phyloP scores from a whole-genome alignment of 2,797 vertebrate species.

The Pachyuromys duprasi region DNA sequence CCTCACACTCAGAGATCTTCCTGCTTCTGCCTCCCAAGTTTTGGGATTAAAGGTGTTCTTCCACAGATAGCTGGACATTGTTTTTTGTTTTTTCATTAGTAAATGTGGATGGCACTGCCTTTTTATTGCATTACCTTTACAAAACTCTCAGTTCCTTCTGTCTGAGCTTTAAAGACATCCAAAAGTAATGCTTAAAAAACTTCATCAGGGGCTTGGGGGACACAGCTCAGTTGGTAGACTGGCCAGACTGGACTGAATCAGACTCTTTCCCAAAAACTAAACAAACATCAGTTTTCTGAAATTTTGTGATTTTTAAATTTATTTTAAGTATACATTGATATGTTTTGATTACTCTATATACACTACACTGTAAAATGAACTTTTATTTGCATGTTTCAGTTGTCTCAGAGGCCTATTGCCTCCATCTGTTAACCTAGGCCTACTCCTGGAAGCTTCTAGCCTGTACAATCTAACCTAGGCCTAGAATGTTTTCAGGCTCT shows the following conservation, averaged over 20 bases:
- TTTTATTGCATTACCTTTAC: background rate
- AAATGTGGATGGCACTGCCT: background rate
- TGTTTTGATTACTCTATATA: background rate
- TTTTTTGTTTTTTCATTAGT: background rate
- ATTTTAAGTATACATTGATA: background rate
- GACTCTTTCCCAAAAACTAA: background rate
- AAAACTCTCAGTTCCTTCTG: background rate
- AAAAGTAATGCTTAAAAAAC: background rate
- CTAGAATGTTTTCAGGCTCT: too few species aligned
- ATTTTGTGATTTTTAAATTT: conserved; percentile 19
- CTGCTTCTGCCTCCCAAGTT: background rate
- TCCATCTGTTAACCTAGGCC: too few species aligned
- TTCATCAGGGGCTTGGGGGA: background rate
- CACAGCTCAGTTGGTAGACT: background rate
- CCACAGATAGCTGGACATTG: background rate
- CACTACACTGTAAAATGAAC: too few species aligned
- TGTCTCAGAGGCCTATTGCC: too few species aligned
- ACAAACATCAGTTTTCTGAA: background rate
- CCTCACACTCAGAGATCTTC: background rate
- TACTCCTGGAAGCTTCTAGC: too few species aligned
- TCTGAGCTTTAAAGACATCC: background rate
- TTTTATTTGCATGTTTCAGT: too few species aligned
- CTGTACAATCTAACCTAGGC: too few species aligned
- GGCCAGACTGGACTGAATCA: background rate
- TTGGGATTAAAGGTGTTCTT: background rate